Evolutionary conservation across 2,888 invertebrate genomes (phyloP).

Genomic region (Unio delphinus): DNA sequence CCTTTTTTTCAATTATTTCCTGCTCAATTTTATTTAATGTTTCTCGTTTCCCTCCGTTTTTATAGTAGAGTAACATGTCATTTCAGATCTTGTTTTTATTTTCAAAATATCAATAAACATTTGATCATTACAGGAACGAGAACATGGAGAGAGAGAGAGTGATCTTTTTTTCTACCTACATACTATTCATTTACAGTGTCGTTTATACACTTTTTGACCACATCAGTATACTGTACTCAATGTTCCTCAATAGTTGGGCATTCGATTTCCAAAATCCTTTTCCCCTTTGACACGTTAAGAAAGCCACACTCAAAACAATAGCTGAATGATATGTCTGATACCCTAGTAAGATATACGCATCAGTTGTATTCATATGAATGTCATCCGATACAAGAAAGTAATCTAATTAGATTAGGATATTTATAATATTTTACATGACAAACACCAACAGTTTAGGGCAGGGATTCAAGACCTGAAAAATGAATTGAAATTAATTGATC

Average conservation of each 20-base stretch:
- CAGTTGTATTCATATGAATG: not conserved
- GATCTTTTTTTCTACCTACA: too few species aligned
- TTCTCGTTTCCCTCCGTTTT: not conserved
- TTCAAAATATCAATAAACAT: not conserved
- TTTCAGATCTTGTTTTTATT: not conserved
- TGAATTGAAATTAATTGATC: too few species aligned
- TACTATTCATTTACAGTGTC: too few species aligned
- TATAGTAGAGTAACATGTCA: not conserved
- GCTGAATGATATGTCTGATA: conserved; percentile 12
- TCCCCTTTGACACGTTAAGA: not conserved
- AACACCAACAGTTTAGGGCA: too few species aligned
- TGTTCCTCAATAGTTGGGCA: not conserved
- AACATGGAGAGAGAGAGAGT: too few species aligned
- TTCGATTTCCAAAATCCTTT: conserved; percentile 6
- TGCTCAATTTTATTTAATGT: not conserved
- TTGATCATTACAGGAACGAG: too few species aligned
- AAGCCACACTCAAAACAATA: conserved; percentile 2
- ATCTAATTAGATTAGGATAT: not conserved
- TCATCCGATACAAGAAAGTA: conserved; percentile 8
- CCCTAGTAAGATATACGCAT: conserved; percentile 3
- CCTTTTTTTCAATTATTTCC: too few species aligned
- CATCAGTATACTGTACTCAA: too few species aligned
- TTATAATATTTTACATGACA: too few species aligned
- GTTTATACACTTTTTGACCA: too few species aligned
- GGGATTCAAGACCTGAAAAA: too few species aligned